Conservation (phyloP, 2,113 vertebrate genomes). For the Elachura formosa region DNA sequence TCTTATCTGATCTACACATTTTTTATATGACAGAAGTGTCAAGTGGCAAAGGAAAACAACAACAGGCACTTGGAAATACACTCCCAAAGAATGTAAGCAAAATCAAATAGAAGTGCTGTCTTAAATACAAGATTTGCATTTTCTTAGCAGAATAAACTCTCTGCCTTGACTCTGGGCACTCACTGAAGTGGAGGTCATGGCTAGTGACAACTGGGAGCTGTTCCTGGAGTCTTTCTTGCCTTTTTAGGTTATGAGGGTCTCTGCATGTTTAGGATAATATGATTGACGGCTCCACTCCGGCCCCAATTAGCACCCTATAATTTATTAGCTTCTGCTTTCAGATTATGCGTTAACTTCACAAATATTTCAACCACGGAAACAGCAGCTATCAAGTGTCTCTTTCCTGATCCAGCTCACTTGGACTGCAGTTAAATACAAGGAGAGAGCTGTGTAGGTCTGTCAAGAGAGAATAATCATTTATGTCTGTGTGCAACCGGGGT, state of each 20-base stretch:
- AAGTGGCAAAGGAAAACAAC: not conserved
- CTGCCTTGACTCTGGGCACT: slow-evolving; percentile 36
- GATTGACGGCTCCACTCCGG: slow-evolving; percentile 78
- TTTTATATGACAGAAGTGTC: not conserved
- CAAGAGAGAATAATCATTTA: slow-evolving; percentile 75
- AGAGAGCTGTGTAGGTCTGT: slow-evolving; percentile 69
- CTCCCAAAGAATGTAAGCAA: not conserved
- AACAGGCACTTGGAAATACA: not conserved
- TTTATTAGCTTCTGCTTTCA: slow-evolving; percentile 88
- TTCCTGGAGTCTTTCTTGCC: slow-evolving; percentile 75
- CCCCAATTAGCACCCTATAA: slow-evolving; percentile 86
- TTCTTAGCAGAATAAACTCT: slow-evolving; percentile 36
- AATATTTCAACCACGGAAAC: slow-evolving; percentile 84
- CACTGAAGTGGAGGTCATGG: slow-evolving; percentile 69
- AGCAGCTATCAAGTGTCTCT: slow-evolving; percentile 80
- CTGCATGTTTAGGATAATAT: slow-evolving; percentile 77
- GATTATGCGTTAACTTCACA: slow-evolving; percentile 88
- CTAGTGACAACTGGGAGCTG: slow-evolving; percentile 76
- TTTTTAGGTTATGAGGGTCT: slow-evolving; percentile 85
- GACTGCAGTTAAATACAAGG: slow-evolving; percentile 65
- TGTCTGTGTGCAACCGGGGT: slow-evolving; percentile 22
- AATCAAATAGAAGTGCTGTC: not conserved
- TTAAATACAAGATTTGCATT: not conserved
- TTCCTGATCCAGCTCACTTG: slow-evolving; percentile 69
- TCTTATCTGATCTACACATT: not conserved